A percentile compares a stretch with the other conserved stretches of the same genome.
phyloP scores from a whole-genome alignment of 1,140 invertebrate genomes.

The Aporrectodea caliginosa region DNA sequence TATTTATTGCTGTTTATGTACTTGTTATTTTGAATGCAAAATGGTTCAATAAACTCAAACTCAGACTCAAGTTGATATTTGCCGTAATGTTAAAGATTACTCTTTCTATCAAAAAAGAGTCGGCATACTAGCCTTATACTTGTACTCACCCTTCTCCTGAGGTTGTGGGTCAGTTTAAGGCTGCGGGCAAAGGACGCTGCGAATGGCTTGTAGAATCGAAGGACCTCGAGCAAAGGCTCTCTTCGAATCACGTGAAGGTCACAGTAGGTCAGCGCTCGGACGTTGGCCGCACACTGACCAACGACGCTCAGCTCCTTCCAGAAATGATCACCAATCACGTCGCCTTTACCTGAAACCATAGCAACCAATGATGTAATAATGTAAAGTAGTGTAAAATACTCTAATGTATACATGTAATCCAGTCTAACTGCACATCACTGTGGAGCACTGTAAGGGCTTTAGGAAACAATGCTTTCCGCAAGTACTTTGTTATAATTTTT shows the following conservation, averaged over 20 bases:
- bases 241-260: slow-evolving; percentile 98
- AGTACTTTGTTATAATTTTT: no score
- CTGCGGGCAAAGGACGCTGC: slow-evolving; percentile 98
- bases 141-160: slow-evolving; percentile 82
- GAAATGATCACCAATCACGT: slow-evolving; percentile 98
- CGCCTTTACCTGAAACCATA: slow-evolving; percentile 79
- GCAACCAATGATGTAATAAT: not conserved
- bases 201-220: slow-evolving; percentile 99
- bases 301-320: slow-evolving; percentile 89
- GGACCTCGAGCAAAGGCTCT: slow-evolving; percentile 82
- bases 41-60: no score
- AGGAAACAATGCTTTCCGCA: no score
- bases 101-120: no score
- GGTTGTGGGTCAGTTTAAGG: slow-evolving; percentile 94
- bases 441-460: no score
- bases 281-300: slow-evolving; percentile 96
- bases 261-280: slow-evolving; percentile 96
- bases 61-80: no score
- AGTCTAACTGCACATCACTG: no score
- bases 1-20: no score
- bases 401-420: not conserved
- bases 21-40: no score
- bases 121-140: no score
- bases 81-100: no score
- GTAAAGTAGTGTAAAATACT: not conserved